Base-by-base conservation (phyloP, 2,888 invertebrate genomes). In the Elgonia sp. region DNA sequence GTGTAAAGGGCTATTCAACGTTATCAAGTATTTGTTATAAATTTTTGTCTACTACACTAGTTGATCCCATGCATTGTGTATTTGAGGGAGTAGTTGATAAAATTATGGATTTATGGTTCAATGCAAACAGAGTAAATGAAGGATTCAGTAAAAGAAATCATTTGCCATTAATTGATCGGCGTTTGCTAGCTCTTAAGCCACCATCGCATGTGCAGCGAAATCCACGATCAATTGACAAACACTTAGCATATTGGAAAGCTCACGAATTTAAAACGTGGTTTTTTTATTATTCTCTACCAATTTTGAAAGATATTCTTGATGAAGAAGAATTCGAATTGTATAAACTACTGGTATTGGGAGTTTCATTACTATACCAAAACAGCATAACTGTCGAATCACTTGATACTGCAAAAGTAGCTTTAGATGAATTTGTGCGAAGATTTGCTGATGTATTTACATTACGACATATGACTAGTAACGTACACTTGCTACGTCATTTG, bases 401-500 rank as follows among this genome's bases (percentile, higher is more conserved):
- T 12, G 5, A 69, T 29, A 20, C 63, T 40, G 90, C 90, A 21
- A 40, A 42, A 14, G 63, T n/a, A 20, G 70, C 42, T 55, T 55
- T 91, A 14, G 62, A 77, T 16, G 82, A 89, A 50, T 91, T 80
- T 67, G 89, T 88, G 0, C 40, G 53, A 62, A 29, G 69, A 29
- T 91, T 89, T 42, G 72, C 90, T 72, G 40, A 67, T 16, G 63
- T 90, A n/a, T 92, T 91, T 83, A 88, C 88, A 9, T n/a, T 84
- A 21, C 55, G 80, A 1, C 67, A 90, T 55, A 89, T 91, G 89
- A 86, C 88, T 0, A 76, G 67, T 14, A 91, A 91, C 82, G 16
- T 91, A 4, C 91, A 92, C 79, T 42, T 84, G 6, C 16, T 92
- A 14, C 72, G 89, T 9, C 91, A 92, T 84, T 84, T 91, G 29